Conservation (phyloP, 1,140 invertebrate species). For the Colletes latitarsis region DNA sequence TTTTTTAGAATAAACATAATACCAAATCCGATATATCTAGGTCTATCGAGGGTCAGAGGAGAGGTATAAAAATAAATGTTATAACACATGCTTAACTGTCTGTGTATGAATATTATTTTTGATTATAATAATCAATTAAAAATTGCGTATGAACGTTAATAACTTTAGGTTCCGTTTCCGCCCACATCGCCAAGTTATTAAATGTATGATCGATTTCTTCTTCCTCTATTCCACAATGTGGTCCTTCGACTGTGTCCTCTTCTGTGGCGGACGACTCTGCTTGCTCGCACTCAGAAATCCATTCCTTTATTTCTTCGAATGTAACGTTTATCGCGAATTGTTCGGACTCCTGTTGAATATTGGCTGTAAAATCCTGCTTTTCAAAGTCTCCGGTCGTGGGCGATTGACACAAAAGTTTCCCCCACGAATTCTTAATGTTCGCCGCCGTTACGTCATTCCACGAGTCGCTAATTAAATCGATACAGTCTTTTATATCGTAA, state of each 20-base stretch:
- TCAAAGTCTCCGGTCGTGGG: not conserved
- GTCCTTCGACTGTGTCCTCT: not conserved
- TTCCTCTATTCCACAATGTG: too few species aligned
- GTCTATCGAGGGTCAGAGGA: too few species aligned
- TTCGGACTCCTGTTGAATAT: not conserved
- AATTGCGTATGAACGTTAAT: not conserved
- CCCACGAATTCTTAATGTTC: not conserved
- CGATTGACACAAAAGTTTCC: not conserved
- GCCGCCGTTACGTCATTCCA: not conserved
- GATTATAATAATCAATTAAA: not conserved
- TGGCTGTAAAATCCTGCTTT: not conserved
- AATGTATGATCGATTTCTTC: not conserved
- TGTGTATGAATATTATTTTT: not conserved
- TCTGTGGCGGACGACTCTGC: not conserved
- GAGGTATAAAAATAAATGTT: too few species aligned
- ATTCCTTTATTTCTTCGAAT: not conserved
- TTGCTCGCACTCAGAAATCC: not conserved
- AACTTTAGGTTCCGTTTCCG: not conserved
- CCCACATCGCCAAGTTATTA: not conserved
- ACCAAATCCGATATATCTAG: too few species aligned
- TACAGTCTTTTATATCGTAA: conserved; percentile 11
- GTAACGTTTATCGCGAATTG: not conserved
- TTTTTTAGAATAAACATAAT: too few species aligned
- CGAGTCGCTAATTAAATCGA: not conserved
- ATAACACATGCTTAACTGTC: too few species aligned